Conservation (phyloP, 2,113 vertebrate species). For the Sturnira hondurensis region DNA sequence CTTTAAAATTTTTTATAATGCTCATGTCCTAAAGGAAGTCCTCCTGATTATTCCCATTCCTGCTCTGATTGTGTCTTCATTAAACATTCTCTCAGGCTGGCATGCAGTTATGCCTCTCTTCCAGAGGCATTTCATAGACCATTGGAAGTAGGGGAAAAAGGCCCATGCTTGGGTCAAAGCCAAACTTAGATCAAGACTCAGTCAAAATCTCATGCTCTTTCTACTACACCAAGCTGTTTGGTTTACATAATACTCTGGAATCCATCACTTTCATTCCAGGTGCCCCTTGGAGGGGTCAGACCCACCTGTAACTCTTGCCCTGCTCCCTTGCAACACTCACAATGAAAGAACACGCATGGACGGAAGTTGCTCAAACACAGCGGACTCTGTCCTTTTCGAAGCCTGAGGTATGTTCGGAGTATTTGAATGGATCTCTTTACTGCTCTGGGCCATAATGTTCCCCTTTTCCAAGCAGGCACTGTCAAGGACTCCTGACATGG, state of each 20-base stretch:
- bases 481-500: not conserved
- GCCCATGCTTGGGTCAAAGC: not conserved
- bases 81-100: not conserved
- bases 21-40: not conserved
- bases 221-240: not conserved
- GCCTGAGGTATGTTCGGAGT: not conserved
- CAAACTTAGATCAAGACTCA: not conserved
- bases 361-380: not conserved
- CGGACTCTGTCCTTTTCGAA: not conserved
- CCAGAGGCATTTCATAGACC: not conserved
- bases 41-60: not conserved
- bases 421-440: not conserved
- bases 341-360: not conserved
- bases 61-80: not conserved
- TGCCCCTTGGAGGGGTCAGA: not conserved
- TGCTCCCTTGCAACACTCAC: not conserved
- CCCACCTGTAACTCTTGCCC: not conserved
- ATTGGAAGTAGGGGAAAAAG: not conserved
- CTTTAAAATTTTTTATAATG: not conserved
- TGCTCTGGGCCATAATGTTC: not conserved
- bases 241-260: not conserved
- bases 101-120: not conserved
- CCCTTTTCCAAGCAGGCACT: not conserved
- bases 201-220: not conserved
- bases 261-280: not conserved